A percentile compares a stretch with the other conserved stretches of the same genome.
Evolutionary conservation across 2,113 vertebrate genomes (phyloP).

Genomic region (Actinemys pallida): DNA sequence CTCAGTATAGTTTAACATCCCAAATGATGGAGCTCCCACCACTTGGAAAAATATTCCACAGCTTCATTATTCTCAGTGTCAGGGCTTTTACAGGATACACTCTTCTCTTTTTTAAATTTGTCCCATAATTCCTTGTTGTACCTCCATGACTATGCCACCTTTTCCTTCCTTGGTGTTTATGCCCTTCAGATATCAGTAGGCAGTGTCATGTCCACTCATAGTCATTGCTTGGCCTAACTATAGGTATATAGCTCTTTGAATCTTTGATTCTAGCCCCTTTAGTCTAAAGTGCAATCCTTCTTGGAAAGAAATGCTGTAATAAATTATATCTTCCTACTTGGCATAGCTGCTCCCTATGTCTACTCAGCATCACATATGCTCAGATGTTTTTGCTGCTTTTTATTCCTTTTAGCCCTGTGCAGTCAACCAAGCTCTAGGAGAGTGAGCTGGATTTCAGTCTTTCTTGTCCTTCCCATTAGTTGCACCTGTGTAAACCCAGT

Average conservation of each 20-base stretch:
- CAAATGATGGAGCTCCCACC: not conserved
- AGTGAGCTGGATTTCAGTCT: rapidly evolving
- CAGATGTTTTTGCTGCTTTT: not conserved
- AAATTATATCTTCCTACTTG: not conserved
- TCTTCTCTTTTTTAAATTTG: not conserved
- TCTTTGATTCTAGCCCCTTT: not conserved
- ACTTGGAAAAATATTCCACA: not conserved
- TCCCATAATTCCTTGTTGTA: not conserved
- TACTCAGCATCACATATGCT: rapidly evolving
- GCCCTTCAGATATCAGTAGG: not conserved
- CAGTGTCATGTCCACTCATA: not conserved
- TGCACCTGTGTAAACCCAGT: rapidly evolving
- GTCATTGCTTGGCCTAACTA: not conserved
- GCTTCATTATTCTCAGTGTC: not conserved
- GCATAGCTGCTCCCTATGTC: not conserved
- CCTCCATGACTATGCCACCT: not conserved
- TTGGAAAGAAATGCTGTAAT: not conserved
- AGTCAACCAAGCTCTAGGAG: not conserved
- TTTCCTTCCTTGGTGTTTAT: not conserved
- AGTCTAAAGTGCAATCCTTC: not conserved
- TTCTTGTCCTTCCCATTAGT: not conserved
- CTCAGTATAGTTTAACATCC: not conserved
- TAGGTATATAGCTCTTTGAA: not conserved
- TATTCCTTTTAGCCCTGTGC: not conserved
- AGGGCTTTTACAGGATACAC: not conserved